phyloP scores from a whole-genome alignment of 2,888 invertebrate species.

The Eretmocerus hayati region DNA sequence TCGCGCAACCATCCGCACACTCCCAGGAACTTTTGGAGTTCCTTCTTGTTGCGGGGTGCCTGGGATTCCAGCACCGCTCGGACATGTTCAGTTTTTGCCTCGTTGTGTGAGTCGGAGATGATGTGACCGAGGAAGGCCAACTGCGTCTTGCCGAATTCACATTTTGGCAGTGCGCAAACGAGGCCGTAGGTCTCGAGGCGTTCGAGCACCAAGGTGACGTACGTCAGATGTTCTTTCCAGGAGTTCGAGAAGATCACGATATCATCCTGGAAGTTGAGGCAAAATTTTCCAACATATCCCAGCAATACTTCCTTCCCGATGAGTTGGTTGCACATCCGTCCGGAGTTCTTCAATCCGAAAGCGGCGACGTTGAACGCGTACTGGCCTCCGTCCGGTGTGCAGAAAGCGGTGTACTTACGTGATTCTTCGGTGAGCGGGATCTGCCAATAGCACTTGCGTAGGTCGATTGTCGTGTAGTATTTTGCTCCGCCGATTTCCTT shows the following conservation, averaged over 20 bases:
- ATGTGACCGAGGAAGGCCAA: conserved; percentile 9
- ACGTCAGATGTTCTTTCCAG: conserved; percentile 1
- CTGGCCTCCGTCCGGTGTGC: not conserved
- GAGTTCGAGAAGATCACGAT: not conserved
- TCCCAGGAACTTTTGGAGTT: conserved; percentile 6
- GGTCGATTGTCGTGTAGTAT: conserved; percentile 30
- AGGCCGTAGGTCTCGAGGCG: conserved; percentile 1
- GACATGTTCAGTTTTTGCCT: conserved; percentile 4
- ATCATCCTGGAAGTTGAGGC: not conserved
- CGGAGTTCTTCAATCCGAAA: not conserved
- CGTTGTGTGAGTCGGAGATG: not conserved
- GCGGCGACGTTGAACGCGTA: not conserved
- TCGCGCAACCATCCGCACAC: conserved; percentile 13
- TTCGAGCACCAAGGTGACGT: conserved; percentile 3
- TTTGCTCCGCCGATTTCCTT: conserved; percentile 27
- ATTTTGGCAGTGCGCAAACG: conserved; percentile 2
- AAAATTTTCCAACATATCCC: not conserved
- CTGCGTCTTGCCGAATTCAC: not conserved
- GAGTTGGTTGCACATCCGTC: not conserved
- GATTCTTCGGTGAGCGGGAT: not conserved
- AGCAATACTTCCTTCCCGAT: not conserved
- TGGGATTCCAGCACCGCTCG: not conserved
- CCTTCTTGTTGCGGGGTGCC: conserved; percentile 1
- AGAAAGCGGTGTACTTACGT: not conserved
- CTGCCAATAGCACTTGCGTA: conserved; percentile 9